phyloP scores from a whole-genome alignment of 2,797 vertebrate genomes.

The Pseudotriccus pelzelni region DNA sequence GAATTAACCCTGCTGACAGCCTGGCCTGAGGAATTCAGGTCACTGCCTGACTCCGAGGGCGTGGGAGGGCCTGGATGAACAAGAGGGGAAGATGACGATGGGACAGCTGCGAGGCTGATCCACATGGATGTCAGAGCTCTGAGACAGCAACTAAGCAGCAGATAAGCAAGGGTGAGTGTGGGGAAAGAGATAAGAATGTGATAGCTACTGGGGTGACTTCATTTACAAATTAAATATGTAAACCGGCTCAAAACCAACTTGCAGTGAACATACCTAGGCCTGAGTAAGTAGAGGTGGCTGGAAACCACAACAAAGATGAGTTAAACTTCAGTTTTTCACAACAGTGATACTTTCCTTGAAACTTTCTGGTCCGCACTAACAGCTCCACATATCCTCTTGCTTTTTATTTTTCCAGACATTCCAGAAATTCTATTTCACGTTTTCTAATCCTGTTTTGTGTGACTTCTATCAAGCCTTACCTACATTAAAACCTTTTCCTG shows the following conservation, averaged over 20 bases:
- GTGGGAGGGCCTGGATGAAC: background rate
- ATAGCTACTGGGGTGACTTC: background rate
- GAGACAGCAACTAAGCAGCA: background rate
- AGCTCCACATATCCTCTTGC: background rate
- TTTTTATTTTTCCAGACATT: background rate
- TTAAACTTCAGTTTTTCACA: background rate
- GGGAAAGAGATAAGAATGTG: background rate
- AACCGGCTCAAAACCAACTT: background rate
- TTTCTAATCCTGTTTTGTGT: background rate
- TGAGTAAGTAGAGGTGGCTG: background rate
- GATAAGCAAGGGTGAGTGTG: background rate
- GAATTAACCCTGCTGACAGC: background rate
- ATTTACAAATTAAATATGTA: background rate
- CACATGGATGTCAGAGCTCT: accelerated
- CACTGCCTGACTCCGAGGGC: accelerated
- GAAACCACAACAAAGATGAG: background rate
- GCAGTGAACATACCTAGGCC: background rate
- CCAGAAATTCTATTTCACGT: background rate
- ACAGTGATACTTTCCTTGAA: background rate
- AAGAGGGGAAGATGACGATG: background rate
- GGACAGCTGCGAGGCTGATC: background rate
- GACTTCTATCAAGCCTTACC: background rate
- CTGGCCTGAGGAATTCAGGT: background rate
- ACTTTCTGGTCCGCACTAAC: background rate
- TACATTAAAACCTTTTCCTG: background rate